Base-by-base conservation (phyloP, 2,113 vertebrate genomes). In the Cyanoliseus patagonus region DNA sequence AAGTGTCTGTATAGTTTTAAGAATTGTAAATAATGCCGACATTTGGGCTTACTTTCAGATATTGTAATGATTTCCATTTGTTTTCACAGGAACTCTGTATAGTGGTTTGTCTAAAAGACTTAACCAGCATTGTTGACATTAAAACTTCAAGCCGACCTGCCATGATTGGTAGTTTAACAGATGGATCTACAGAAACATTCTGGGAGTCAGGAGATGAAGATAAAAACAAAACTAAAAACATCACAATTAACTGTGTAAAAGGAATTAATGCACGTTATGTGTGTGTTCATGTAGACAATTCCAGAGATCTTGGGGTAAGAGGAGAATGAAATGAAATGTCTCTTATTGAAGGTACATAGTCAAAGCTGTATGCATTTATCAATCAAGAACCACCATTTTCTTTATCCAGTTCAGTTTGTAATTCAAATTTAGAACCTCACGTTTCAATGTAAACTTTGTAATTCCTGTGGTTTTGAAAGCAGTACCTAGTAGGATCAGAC, bases 151-250 rank as follows among this genome's bases (percentile, higher is more conserved):
- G 99, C 94, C 98, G 99, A 61, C 99, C 99, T 72, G 99, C 99
- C 80, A 99, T 99, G 99, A 99, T 99, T 27, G 99, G 99, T 95
- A 99, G 99, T 97, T 98, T 99, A 86, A 99, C 99, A 39, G 99
- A 99, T 83, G 98, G 99, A 33, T 99, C 99, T 81, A 99, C 99
- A 9, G 99, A 99, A 98, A 99, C 99, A 0, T 99, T 99, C 97
- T 99, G 99, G 99, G 99, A 99, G 82, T 99, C 99, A 49, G 99
- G 99, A 95, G 99, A 99, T 91, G 99, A 99, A 96, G 99, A 99
- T 97, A 99, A 99, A 97, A 99, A 99, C 98, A 99, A 99, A 98
- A 99, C 99, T 35, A 99, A 99, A 97, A 99, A 98, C 95, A 99
- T 99, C 93, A 99, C 99, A 33, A 99, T 99, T 87, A 99, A 99